phyloP scores from a whole-genome alignment of 2,888 invertebrate species.

The Dione juno region DNA sequence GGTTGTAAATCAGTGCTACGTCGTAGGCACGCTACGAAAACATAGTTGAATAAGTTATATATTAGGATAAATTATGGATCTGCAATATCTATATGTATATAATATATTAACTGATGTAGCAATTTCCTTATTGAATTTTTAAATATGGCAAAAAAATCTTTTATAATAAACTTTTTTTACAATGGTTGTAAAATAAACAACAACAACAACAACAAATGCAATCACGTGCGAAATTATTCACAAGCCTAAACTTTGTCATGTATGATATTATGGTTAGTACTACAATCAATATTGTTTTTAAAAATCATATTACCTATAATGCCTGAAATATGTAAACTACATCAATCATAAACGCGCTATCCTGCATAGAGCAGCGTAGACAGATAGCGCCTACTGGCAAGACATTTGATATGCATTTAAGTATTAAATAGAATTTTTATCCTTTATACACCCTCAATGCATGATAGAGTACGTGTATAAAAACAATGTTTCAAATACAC shows the following conservation, averaged over 20 bases:
- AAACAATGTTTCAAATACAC: neutral
- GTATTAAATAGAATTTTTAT: neutral
- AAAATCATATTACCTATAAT: too few species aligned
- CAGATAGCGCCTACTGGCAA: too few species aligned
- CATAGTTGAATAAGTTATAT: neutral
- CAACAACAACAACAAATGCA: neutral
- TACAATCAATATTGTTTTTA: too few species aligned
- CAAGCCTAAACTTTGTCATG: neutral
- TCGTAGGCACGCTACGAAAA: constrained; percentile 11
- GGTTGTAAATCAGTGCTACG: neutral
- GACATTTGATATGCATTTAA: too few species aligned
- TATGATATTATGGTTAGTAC: neutral
- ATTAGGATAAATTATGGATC: too few species aligned
- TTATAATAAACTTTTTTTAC: neutral
- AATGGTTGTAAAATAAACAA: neutral
- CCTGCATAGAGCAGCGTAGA: too few species aligned
- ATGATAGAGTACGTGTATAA: too few species aligned
- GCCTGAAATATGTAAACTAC: too few species aligned
- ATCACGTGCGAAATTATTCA: neutral
- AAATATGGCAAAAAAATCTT: neutral
- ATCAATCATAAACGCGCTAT: too few species aligned
- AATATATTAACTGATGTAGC: too few species aligned
- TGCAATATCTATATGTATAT: too few species aligned
- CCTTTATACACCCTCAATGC: too few species aligned
- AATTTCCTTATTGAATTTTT: neutral